Evolutionary conservation across 2,797 vertebrate genomes (phyloP).

Genomic region (Gastrophryne carolinensis): DNA sequence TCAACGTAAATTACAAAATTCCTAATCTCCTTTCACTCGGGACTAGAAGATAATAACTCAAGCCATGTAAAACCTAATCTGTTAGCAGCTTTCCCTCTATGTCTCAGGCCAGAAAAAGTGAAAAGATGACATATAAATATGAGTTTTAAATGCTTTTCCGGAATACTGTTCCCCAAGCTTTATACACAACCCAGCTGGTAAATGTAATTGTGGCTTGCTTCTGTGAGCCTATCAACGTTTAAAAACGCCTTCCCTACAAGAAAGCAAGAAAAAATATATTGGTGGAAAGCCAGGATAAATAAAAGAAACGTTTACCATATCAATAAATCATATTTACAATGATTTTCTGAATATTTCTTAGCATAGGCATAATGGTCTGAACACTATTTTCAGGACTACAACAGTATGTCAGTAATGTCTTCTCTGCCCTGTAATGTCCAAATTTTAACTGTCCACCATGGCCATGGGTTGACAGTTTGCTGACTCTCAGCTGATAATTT

Average conservation of each 20-base stretch:
- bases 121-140: conserved; percentile 43
- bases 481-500: neutral
- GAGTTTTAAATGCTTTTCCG: conserved; percentile 35
- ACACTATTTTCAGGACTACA: neutral
- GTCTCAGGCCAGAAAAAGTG: conserved; percentile 22
- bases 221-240: conserved; percentile 16
- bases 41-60: conserved; percentile 42
- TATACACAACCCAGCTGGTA: conserved; percentile 16
- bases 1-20: conserved; percentile 44
- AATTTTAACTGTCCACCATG: neutral
- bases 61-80: conserved; percentile 40
- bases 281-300: conserved; percentile 36
- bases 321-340: conserved; percentile 36
- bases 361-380: neutral
- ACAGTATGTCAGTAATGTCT: too few species aligned
- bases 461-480: neutral
- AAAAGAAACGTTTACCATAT: conserved; percentile 12
- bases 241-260: conserved; percentile 1
- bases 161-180: conserved; percentile 23
- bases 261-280: conserved; percentile 23
- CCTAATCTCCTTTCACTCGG: conserved; percentile 30
- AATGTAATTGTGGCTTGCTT: conserved; percentile 29
- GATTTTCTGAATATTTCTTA: conserved; percentile 2
- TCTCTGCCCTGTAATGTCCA: too few species aligned
- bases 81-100: conserved; percentile 13